Base-by-base conservation (phyloP, 2,797 vertebrate species). In the Huso huso region DNA sequence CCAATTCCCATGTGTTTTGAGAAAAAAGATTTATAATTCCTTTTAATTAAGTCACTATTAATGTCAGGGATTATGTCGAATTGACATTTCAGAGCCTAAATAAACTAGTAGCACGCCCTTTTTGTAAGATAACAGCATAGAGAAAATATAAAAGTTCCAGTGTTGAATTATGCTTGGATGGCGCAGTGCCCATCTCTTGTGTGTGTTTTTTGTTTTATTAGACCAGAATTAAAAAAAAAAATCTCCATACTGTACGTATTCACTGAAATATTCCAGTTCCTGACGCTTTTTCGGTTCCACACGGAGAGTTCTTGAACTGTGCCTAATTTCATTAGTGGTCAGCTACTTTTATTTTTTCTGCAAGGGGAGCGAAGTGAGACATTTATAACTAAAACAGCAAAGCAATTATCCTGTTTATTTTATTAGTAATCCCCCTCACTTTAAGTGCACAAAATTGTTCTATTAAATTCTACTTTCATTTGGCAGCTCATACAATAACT, bases 11-110 rank as follows among this genome's bases (percentile, higher is more conserved):
- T 68, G 73, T 11, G 5, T 78, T 74, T 65, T 37, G 67, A 64
- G 72, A 58, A 74, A 78, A 77, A 70, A 80, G 71, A 74, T 73
- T 78, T 82, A 68, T 78, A 82, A 83, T 84, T 76, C 76, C 73
- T 37, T 69, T 77, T 73, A 74, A 82, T 80, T 77, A 74, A 82
- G 70, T 79, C 78, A 71, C 75, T 75, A 67, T 73, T 79, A 69
- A 72, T 80, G 78, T 80, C 77, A 76, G 75, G 68, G 73, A 75
- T 75, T 76, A 67, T 70, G 81, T 76, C 77, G 73, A 48, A 73
- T 80, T 71, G 76, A 72, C 73, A 68, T 74, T 79, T 79, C 73
- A 64, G 73, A 72, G 71, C 71, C 78, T 84, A 76, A 76, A 82
- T 84, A 80, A 78, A 66, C 65, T 67, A 77, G 74, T 66, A 68